Base-by-base conservation (phyloP, 2,888 invertebrate genomes). In the Bombylius discolor region DNA sequence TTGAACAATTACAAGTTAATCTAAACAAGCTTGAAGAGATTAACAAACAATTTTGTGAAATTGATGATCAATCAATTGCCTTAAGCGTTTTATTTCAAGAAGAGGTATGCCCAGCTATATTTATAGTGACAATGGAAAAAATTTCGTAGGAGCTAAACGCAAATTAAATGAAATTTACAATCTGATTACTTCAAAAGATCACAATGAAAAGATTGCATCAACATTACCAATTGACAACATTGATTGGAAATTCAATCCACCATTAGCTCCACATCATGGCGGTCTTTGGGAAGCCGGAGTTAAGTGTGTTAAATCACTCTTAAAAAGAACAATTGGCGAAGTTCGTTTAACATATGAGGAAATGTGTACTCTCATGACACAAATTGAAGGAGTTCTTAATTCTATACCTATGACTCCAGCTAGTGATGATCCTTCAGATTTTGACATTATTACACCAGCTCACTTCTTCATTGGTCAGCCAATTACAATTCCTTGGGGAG, bases 281-380 rank as follows among this genome's bases (percentile, higher is more conserved):
- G 58, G 58, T 34, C 33, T 57, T 5, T 57, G 47, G 47, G 54
- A 57, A 32, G 42, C 51, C 1, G 49, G 8, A 4, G 51, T 48
- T 3, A 47, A 51, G 34, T 32, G 31, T 5, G 32, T 47, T 7
- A 53, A 56, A 39, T 47, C 14, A 7, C 53, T 50, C 31, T 9
- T 53, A 14, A 44, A 45, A 31, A 44, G 51, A n/a, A 13, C 44
- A 2, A 9, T 48, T 6, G 51, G 53, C 4, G 7, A 14, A 3
- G 12, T 1, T 5, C 4, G 1, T 2, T n/a, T 53, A 13, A 23
- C 47, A 14, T 57, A 42, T 49, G 63, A 66, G 56, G 64, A 68
- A 54, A 56, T 65, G 44, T 33, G 56, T 23, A 67, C 64, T 4
- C 23, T 64, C 7, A 6, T 36, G 36, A 36, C 9, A 1, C 9